Conservation (phyloP, 1,140 invertebrate species). For the Drosophila nikananu region DNA sequence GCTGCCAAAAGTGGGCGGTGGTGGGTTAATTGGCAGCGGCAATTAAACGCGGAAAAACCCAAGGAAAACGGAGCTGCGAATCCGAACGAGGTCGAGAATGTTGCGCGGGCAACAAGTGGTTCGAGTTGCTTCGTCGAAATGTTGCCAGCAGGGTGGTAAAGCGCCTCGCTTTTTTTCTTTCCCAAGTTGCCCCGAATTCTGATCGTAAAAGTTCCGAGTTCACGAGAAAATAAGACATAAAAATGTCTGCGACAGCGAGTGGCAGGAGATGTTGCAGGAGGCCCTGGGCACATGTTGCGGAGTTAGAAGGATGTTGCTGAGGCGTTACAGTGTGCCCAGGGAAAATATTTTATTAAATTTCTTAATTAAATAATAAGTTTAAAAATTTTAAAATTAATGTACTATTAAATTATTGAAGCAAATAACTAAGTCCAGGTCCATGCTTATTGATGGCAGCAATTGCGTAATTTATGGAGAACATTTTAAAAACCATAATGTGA, state of each 20-base stretch:
- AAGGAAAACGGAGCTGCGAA: conserved; percentile 1
- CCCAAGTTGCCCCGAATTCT: neutral
- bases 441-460: neutral
- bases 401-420: neutral
- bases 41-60: conserved; percentile 23
- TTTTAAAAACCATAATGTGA: conserved; percentile 1
- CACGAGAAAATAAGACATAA: conserved; percentile 20
- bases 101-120: conserved; percentile 66
- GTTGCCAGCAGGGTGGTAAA: conserved; percentile 24
- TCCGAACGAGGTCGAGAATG: conserved; percentile 18
- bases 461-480: conserved; percentile 2
- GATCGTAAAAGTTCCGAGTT: conserved; percentile 13
- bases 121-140: conserved; percentile 14
- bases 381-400: no score
- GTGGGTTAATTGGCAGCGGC: conserved; percentile 32
- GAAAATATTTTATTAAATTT: no score
- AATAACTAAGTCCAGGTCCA: neutral
- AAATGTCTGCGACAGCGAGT: neutral
- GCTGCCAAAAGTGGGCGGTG: conserved; percentile 6
- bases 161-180: neutral
- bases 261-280: conserved; percentile 9
- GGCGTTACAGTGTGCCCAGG: neutral
- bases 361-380: no score
- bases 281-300: conserved; percentile 11
- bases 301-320: conserved; percentile 26